phyloP scores from a whole-genome alignment of 2,797 vertebrate genomes.

The Peromyscus nudipes region DNA sequence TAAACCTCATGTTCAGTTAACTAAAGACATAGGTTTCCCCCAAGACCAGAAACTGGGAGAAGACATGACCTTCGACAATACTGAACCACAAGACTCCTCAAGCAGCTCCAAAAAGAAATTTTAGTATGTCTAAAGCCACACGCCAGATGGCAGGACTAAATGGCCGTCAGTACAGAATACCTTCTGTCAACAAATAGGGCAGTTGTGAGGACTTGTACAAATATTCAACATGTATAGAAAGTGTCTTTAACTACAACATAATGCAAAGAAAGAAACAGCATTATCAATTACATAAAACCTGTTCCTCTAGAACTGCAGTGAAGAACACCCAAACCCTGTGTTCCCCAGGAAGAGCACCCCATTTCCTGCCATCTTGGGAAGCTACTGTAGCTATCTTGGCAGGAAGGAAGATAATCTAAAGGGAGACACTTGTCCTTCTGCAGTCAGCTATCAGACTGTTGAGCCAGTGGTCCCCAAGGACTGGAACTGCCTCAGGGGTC shows the following conservation, averaged over 20 bases:
- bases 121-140: not conserved
- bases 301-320: not conserved
- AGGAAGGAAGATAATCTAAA: not conserved
- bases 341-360: not conserved
- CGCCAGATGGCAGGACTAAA: slow-evolving; percentile 23
- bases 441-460: not conserved
- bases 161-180: not conserved
- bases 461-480: not conserved
- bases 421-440: not conserved
- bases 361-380: not conserved
- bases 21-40: not conserved
- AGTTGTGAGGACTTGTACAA: slow-evolving; percentile 46
- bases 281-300: not conserved
- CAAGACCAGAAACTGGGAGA: not conserved
- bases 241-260: slow-evolving; percentile 43
- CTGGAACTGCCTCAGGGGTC: not conserved
- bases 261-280: not conserved
- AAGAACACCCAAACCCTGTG: not conserved
- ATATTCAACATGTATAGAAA: slow-evolving; percentile 40
- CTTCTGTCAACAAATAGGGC: slow-evolving; percentile 58
- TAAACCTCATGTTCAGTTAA: slow-evolving; percentile 24
- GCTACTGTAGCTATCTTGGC: not conserved
- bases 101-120: not conserved
- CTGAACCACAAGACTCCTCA: not conserved
- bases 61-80: not conserved